These are phyloP conservation scores for Ametastegia equiseti DNA, from an alignment of 2,888 invertebrate genomes.

Conservation along the genomic window DNA sequence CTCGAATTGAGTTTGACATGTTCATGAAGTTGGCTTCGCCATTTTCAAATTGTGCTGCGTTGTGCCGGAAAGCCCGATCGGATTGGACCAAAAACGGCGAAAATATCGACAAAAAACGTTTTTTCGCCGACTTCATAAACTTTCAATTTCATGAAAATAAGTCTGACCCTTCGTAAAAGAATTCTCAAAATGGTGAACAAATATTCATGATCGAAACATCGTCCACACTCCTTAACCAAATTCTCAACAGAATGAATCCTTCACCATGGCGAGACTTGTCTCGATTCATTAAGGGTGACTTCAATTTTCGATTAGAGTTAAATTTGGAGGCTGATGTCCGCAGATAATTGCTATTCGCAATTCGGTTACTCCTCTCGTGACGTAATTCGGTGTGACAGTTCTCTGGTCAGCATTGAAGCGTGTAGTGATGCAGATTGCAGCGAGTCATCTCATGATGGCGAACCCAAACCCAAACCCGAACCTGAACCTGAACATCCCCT, in stretches of 20 bases:
- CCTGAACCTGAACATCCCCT: conserved; percentile 12
- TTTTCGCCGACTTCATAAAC: too few species aligned
- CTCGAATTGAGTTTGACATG: too few species aligned
- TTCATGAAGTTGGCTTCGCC: too few species aligned
- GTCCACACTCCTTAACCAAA: neutral
- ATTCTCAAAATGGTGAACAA: neutral
- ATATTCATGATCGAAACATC: neutral
- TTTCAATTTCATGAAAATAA: too few species aligned
- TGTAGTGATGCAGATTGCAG: conserved; percentile 25
- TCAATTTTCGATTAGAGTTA: neutral
- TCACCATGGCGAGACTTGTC: neutral
- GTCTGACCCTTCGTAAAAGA: neutral
- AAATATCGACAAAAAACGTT: too few species aligned
- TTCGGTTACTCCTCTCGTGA: too few species aligned
- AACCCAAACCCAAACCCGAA: neutral
- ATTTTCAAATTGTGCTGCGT: too few species aligned
- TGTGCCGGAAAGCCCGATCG: too few species aligned
- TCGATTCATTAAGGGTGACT: neutral
- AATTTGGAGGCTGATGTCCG: conserved; percentile 12
- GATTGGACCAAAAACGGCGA: too few species aligned
- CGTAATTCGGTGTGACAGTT: conserved; percentile 16
- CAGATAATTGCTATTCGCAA: too few species aligned
- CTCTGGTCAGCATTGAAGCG: conserved; percentile 14
- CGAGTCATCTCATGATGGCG: conserved; percentile 18
- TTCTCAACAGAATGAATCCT: neutral